These are phyloP conservation scores for Mormyrops boulengeri DNA, from an alignment of 2,797 vertebrate species.

Conservation along the genomic window DNA sequence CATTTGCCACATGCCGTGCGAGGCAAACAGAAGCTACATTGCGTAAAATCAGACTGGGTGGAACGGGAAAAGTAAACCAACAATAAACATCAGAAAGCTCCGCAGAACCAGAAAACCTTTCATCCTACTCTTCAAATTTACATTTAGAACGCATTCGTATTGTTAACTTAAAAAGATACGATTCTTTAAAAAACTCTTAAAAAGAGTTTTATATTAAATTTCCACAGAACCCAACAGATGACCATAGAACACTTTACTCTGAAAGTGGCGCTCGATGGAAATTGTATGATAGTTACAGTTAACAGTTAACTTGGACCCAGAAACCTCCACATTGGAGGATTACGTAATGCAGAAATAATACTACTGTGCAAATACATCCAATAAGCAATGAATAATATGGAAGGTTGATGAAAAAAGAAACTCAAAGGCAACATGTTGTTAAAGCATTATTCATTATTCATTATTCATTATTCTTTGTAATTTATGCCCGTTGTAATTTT, in stretches of 20 bases:
- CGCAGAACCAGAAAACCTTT: neutral
- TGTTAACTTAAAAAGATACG: constrained; percentile 7
- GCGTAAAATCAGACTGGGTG: neutral
- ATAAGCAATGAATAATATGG: neutral
- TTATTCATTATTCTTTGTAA: neutral
- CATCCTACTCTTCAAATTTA: neutral
- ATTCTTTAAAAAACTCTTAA: neutral
- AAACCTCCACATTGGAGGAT: neutral
- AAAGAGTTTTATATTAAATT: constrained; percentile 4
- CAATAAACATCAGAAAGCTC: neutral
- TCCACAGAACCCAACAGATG: neutral
- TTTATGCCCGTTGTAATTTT: neutral
- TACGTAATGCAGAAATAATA: constrained; percentile 15
- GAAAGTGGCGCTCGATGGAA: constrained; percentile 16
- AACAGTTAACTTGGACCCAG: constrained; percentile 9
- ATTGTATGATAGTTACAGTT: neutral
- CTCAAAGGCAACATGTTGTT: neutral
- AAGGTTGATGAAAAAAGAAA: constrained; percentile 3
- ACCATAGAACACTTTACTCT: constrained; percentile 9
- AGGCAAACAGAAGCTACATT: neutral
- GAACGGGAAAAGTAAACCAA: neutral
- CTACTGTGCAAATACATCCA: neutral
- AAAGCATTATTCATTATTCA: neutral
- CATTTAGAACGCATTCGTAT: neutral
- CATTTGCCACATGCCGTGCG: neutral